Conservation (phyloP, 2,888 invertebrate species). For the Phlogophora meticulosa region DNA sequence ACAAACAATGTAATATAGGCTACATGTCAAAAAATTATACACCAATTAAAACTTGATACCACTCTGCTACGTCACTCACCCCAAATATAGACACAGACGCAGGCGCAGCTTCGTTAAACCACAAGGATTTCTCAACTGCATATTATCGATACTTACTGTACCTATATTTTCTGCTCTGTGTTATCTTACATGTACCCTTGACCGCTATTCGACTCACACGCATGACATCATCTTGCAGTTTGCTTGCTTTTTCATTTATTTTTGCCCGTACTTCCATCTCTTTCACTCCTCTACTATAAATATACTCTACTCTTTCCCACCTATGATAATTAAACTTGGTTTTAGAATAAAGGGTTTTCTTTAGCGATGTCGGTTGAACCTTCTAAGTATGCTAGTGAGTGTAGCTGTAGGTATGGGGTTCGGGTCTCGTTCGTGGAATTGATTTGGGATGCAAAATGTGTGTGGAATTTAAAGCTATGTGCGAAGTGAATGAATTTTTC, state of each 20-base stretch:
- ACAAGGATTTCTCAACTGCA: slow-evolving; percentile 58
- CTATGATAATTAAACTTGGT: slow-evolving; percentile 66
- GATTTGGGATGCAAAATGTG: slow-evolving; percentile 44
- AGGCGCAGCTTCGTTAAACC: slow-evolving; percentile 46
- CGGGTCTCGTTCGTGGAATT: slow-evolving; percentile 49
- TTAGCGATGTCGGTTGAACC: slow-evolving; percentile 29
- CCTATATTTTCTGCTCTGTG: slow-evolving; percentile 54
- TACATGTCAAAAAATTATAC: neutral
- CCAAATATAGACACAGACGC: slow-evolving; percentile 54
- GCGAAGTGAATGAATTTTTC: slow-evolving; percentile 43
- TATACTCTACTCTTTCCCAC: slow-evolving; percentile 62
- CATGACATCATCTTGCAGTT: slow-evolving; percentile 84
- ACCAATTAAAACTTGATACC: slow-evolving; percentile 21
- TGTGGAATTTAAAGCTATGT: slow-evolving; percentile 28
- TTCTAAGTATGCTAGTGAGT: slow-evolving; percentile 36
- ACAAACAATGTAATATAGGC: too few relatives aligned
- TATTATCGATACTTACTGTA: slow-evolving; percentile 24
- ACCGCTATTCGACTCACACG: slow-evolving; percentile 84
- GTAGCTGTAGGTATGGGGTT: slow-evolving; percentile 31
- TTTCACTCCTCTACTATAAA: slow-evolving; percentile 50
- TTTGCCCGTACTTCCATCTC: slow-evolving; percentile 76
- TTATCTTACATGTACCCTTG: slow-evolving; percentile 82
- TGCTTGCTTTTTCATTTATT: slow-evolving; percentile 81
- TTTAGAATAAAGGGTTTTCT: slow-evolving; percentile 69
- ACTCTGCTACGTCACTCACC: slow-evolving; percentile 18